Conservation (phyloP, 2,797 vertebrate species). For the Ibycter americanus region DNA sequence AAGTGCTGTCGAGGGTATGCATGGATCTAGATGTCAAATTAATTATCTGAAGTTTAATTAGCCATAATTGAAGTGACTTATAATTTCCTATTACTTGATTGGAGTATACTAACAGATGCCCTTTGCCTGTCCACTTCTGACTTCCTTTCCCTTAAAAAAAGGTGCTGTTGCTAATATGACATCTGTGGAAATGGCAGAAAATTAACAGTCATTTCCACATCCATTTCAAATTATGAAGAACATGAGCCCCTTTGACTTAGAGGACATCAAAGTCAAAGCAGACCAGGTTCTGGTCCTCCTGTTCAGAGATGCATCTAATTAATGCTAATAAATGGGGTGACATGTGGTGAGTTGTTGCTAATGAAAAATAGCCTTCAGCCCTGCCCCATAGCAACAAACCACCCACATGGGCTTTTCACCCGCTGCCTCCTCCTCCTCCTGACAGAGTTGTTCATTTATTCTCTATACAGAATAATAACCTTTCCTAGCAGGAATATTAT, state of each 20-base stretch:
- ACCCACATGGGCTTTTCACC: background rate
- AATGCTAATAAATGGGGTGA: background rate
- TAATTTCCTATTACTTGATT: background rate
- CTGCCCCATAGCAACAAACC: background rate
- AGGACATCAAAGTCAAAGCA: background rate
- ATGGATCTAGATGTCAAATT: background rate
- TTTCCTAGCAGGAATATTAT: background rate
- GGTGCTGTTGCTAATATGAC: background rate
- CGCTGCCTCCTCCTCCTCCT: background rate
- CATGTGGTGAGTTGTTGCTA: background rate
- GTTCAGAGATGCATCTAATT: background rate
- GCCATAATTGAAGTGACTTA: background rate
- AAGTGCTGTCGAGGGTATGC: background rate
- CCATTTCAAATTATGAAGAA: background rate
- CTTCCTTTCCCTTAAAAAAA: background rate
- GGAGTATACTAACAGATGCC: background rate
- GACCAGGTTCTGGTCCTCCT: background rate
- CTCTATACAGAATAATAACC: background rate
- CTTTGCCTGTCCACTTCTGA: background rate
- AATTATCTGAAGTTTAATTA: constrained; percentile 21
- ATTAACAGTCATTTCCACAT: background rate
- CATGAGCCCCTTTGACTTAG: background rate
- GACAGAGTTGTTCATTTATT: background rate
- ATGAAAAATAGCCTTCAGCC: background rate
- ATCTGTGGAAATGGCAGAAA: background rate